Evolutionary conservation across 2,113 vertebrate genomes (phyloP), one percentile per base, ranked within the genome.

Genomic region (Callorhinus ursinus): DNA sequence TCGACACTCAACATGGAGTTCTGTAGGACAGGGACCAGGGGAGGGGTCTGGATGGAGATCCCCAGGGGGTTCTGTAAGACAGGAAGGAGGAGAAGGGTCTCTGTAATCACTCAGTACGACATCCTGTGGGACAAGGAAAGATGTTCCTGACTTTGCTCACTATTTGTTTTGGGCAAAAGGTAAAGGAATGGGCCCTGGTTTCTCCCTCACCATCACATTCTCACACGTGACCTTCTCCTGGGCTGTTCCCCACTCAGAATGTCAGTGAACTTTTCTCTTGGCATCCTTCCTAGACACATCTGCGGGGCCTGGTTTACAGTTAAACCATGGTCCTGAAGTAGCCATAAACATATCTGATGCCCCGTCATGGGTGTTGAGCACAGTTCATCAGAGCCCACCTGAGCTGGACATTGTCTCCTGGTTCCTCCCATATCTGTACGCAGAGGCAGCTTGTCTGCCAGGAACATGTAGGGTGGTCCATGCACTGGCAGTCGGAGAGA

Each of bases 391-490:
- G 26, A 19, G 18, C 26, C 59, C 28, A 7, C 4, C 28, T 2
- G 4, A 33, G 8, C 53, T 8, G 4, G 18, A 7, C 1, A 4
- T n/a, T 31, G 39, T 8, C 11, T 42, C 5, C 0, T 16, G 18
- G 28, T 16, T 14, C 71, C 13, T 46, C 13, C 18, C 2, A 4
- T 3, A 14, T 2, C 36, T 33, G 33, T 8, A 22, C 10, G 46
- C 14, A 3, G 59, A 14, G 51, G 26, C 33, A 21, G 3, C 86
- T 57, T 16, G 4, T 28, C n/a, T 1, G 4, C n/a, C 51, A 7
- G 9, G 3, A 13, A 1, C 16, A 0, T 55, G 33, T 21, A 5
- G 2, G 51, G 15, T 11, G 1, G 15, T 57, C 5, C 39, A 2
- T 1, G 24, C 4, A 36, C n/a, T 15, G 76, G 61, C 13, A 7